Conservation (phyloP, 1,140 invertebrate species). For the Dreissena polymorpha region DNA sequence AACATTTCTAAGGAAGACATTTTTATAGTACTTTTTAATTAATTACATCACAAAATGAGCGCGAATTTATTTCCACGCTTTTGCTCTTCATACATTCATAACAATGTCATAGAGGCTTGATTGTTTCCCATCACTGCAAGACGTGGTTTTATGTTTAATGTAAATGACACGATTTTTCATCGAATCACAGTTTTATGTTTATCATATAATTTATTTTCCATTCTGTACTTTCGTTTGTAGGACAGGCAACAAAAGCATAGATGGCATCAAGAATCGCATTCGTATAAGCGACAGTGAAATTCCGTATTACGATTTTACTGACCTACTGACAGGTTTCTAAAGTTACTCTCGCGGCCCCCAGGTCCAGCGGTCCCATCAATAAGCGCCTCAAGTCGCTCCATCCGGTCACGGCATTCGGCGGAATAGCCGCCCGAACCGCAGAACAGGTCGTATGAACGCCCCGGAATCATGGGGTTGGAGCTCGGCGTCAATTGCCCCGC, state of each 20-base stretch:
- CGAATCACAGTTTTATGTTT: slow-evolving; percentile 5
- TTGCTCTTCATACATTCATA: not conserved
- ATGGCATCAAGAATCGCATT: too few species aligned
- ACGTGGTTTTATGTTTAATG: too few species aligned
- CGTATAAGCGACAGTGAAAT: too few species aligned
- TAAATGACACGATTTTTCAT: not conserved
- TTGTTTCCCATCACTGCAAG: too few species aligned
- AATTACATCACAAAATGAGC: not conserved
- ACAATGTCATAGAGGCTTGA: too few species aligned
- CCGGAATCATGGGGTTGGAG: slow-evolving; percentile 2
- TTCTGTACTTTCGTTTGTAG: too few species aligned
- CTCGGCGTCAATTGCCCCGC: not conserved
- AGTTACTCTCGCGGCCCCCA: slow-evolving; percentile 21
- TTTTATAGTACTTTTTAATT: not conserved
- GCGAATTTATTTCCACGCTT: not conserved
- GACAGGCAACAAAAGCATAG: too few species aligned
- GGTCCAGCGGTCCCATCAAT: not conserved
- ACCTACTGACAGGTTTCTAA: slow-evolving; percentile 4
- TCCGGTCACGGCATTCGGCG: not conserved
- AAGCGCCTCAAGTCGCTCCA: not conserved
- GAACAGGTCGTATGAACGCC: slow-evolving; percentile 14
- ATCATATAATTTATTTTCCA: not conserved
- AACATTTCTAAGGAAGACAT: not conserved
- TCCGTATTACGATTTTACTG: not conserved
- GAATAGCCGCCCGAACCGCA: slow-evolving; percentile 37